Percentiles rank a stretch among this genome's conserved stretches.
Evolutionary conservation across 1,140 invertebrate species (phyloP).

Genomic region (Meloidogyne chitwoodi): DNA sequence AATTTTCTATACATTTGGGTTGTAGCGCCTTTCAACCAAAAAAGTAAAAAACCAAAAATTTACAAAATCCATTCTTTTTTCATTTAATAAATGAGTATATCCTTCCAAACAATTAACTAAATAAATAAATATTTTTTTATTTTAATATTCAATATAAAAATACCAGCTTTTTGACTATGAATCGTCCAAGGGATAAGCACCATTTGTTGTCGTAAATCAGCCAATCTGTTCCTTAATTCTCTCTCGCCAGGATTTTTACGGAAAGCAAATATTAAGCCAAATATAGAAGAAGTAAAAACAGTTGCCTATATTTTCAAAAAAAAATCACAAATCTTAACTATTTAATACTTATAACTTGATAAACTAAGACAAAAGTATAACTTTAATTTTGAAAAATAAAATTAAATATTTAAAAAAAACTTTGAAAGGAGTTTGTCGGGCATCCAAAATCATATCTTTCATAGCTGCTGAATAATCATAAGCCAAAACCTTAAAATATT

Average conservation of each 20-base stretch:
- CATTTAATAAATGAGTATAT: constrained; percentile 12
- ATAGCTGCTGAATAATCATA: background rate
- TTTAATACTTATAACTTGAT: too few relatives aligned
- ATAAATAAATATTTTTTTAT: background rate
- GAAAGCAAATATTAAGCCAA: background rate
- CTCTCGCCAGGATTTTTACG: constrained; percentile 3
- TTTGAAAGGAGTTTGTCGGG: background rate
- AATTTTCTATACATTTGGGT: background rate
- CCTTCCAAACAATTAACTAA: constrained; percentile 4
- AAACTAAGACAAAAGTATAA: too few relatives aligned
- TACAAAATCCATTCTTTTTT: constrained; percentile 8
- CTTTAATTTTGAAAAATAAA: too few relatives aligned
- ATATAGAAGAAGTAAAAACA: background rate
- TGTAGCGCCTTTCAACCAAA: constrained; percentile 1
- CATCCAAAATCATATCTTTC: background rate
- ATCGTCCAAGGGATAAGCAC: constrained; percentile 11
- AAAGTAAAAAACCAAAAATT: constrained; percentile 14
- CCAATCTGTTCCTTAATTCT: background rate
- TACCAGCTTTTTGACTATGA: constrained; percentile 1
- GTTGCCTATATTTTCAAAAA: background rate
- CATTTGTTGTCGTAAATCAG: constrained; percentile 13
- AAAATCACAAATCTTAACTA: too few relatives aligned
- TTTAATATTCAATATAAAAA: background rate
- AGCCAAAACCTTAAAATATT: background rate
- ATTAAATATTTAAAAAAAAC: too few relatives aligned